A percentile compares a stretch with the other conserved stretches of the same genome.
These are phyloP conservation scores for Oegoconia quadripuncta DNA, from an alignment of 2,888 invertebrate species.

Conservation along the genomic window DNA sequence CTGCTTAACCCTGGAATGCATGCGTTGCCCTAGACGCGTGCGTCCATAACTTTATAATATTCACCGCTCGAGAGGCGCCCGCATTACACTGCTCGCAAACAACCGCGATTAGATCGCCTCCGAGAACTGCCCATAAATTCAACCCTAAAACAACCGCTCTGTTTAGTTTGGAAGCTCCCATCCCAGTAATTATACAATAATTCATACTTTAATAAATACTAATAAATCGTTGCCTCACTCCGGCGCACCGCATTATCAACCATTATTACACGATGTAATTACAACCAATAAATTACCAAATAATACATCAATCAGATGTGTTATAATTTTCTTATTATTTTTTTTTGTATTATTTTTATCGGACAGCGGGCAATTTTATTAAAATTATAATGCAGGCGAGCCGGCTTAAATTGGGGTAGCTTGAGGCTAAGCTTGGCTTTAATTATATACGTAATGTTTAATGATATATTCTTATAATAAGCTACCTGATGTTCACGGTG, in stretches of 20 bases:
- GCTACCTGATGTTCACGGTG: slow-evolving; percentile 72
- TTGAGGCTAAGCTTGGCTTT: slow-evolving; percentile 66
- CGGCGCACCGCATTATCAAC: slow-evolving; percentile 62
- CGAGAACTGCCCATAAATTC: slow-evolving; percentile 70
- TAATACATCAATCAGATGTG: slow-evolving; percentile 80
- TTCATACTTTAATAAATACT: slow-evolving; percentile 79
- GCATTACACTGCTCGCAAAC: slow-evolving; percentile 41
- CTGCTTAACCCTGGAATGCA: too few relatives aligned
- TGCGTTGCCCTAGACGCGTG: background rate
- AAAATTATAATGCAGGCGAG: slow-evolving; percentile 71
- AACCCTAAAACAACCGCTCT: slow-evolving; percentile 71
- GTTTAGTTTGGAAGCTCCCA: slow-evolving; percentile 74
- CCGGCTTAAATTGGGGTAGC: slow-evolving; percentile 72
- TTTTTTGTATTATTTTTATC: slow-evolving; percentile 58
- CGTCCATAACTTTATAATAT: slow-evolving; percentile 10
- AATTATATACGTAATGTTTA: slow-evolving; percentile 78
- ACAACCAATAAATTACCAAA: slow-evolving; percentile 77
- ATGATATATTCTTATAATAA: slow-evolving; percentile 78
- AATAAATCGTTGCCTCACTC: slow-evolving; percentile 71
- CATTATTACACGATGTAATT: slow-evolving; percentile 78
- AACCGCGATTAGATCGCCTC: slow-evolving; percentile 63
- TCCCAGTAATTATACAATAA: slow-evolving; percentile 78
- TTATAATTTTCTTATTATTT: slow-evolving; percentile 73
- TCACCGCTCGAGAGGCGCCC: slow-evolving; percentile 20
- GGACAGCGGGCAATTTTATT: slow-evolving; percentile 72